Percentiles rank a stretch among this genome's conserved stretches.
Evolutionary conservation across 2,797 vertebrate species (phyloP).

Genomic region (Acridotheres tristis): DNA sequence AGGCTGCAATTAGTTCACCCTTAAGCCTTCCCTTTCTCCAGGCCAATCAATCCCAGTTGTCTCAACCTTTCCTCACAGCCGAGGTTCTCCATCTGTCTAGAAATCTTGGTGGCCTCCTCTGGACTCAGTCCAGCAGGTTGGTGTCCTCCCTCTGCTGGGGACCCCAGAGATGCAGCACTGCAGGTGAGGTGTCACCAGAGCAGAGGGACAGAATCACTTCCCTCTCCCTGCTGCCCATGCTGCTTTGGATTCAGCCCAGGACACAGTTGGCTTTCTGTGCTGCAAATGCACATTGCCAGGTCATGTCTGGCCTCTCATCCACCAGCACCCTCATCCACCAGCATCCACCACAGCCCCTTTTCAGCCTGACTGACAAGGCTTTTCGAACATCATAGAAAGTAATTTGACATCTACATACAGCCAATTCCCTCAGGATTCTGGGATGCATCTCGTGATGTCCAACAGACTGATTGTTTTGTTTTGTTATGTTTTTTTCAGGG

Average conservation of each 20-base stretch:
- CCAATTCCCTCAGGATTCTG: too few relatives aligned
- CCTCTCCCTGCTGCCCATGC: fast-evolving
- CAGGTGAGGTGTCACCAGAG: background rate
- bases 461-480: background rate
- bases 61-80: background rate
- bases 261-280: fast-evolving
- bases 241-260: background rate
- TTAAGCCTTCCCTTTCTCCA: background rate
- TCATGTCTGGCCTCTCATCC: background rate
- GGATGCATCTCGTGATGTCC: fast-evolving
- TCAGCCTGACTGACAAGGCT: background rate
- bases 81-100: background rate
- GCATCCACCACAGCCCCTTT: background rate
- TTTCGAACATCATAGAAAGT: background rate
- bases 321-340: background rate
- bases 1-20: background rate
- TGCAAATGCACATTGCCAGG: fast-evolving
- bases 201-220: background rate
- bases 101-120: background rate
- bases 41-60: background rate
- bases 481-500: background rate
- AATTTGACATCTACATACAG: background rate
- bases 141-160: background rate
- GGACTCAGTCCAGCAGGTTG: fast-evolving
- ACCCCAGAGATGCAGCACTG: background rate